phyloP scores from a whole-genome alignment of 2,888 invertebrate genomes.

The Ellobium chinense region DNA sequence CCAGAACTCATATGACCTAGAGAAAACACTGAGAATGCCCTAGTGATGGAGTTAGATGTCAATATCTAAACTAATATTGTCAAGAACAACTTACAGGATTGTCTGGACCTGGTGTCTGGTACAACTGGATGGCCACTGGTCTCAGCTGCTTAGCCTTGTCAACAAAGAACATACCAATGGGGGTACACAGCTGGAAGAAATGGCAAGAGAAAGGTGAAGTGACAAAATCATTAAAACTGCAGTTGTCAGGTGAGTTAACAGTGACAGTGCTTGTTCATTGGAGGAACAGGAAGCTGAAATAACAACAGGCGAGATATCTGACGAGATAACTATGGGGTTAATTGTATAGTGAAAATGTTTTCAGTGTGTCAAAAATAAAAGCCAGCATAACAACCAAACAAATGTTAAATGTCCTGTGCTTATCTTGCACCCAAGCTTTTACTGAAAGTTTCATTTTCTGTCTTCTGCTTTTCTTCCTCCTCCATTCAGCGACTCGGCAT shows the following conservation, averaged over 20 bases:
- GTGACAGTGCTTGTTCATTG: too few species aligned
- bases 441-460: not conserved
- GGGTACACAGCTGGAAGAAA: constrained; percentile 72
- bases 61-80: too few species aligned
- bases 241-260: too few species aligned
- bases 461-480: not conserved
- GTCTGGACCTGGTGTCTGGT: constrained; percentile 77
- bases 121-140: constrained; percentile 80
- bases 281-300: too few species aligned
- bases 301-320: too few species aligned
- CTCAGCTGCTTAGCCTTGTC: constrained; percentile 75
- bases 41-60: too few species aligned
- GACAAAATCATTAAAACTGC: not conserved
- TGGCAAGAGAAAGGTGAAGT: not conserved
- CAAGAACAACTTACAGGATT: constrained; percentile 78
- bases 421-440: not conserved
- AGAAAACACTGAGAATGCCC: too few species aligned
- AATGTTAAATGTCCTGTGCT: not conserved
- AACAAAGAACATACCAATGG: constrained; percentile 79
- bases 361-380: too few species aligned
- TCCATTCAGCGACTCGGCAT: too few species aligned
- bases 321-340: too few species aligned
- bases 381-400: not conserved
- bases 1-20: too few species aligned
- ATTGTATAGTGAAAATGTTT: too few species aligned